Percentiles rank a stretch among this genome's conserved stretches.
Evolutionary conservation across 2,888 invertebrate species (phyloP).

Genomic region (Drosophila greeni): DNA sequence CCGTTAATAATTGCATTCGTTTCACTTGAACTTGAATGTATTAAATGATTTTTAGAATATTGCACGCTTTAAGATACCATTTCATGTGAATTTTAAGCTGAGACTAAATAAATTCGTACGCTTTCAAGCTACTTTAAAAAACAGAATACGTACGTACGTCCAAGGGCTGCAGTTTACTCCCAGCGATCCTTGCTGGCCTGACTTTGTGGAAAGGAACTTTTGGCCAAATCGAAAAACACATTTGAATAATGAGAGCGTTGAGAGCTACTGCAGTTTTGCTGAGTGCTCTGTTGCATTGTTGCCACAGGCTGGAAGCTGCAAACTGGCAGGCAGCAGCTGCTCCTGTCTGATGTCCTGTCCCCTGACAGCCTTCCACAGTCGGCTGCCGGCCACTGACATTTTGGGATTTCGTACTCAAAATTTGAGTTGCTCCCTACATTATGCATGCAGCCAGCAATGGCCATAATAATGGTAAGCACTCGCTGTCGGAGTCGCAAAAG

Average conservation of each 20-base stretch:
- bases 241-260: constrained; percentile 64
- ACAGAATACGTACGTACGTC: neutral
- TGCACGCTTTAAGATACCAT: neutral
- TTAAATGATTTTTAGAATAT: neutral
- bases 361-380: constrained; percentile 38
- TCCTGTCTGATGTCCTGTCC: constrained; percentile 35
- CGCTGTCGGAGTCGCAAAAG: constrained; percentile 38
- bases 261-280: constrained; percentile 47
- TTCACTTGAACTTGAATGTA: neutral
- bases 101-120: too few species aligned
- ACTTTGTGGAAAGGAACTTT: constrained; percentile 7
- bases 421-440: constrained; percentile 55
- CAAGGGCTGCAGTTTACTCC: neutral
- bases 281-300: constrained; percentile 40
- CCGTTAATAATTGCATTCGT: neutral
- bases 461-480: constrained; percentile 34
- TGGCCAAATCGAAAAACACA: constrained; percentile 45
- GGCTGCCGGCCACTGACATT: constrained; percentile 58
- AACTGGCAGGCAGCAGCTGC: constrained; percentile 34
- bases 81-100: neutral
- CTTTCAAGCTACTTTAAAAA: too few species aligned
- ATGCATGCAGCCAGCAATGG: constrained; percentile 54
- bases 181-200: neutral
- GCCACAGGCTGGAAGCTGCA: constrained; percentile 15
- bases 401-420: constrained; percentile 63